phyloP scores from a whole-genome alignment of 2,888 invertebrate species.

The Drosophila nigritarsus region DNA sequence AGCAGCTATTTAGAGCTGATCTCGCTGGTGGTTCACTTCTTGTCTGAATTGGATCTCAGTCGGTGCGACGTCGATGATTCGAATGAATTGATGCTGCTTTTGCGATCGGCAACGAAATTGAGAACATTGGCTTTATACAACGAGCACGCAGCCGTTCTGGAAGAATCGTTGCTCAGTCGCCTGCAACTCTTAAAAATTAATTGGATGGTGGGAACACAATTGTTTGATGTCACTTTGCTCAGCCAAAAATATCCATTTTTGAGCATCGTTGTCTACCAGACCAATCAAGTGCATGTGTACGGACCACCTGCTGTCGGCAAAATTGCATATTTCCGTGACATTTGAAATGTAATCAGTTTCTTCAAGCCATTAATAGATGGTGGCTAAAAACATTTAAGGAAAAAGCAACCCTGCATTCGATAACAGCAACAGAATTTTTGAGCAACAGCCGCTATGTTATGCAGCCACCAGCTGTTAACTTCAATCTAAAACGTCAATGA shows the following conservation, averaged over 20 bases:
- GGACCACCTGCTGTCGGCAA: constrained; percentile 29
- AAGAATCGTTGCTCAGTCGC: constrained; percentile 28
- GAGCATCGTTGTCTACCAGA: constrained; percentile 40
- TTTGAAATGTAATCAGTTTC: background rate
- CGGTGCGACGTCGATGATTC: constrained; percentile 46
- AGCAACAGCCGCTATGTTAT: background rate
- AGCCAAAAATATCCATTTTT: constrained; percentile 32
- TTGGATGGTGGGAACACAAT: constrained; percentile 35
- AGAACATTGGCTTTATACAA: constrained; percentile 38
- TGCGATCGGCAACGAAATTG: constrained; percentile 40
- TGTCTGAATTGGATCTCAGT: constrained; percentile 55
- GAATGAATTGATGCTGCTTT: constrained; percentile 28
- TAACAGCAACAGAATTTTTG: background rate
- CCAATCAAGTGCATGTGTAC: constrained; percentile 18
- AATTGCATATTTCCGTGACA: constrained; percentile 23
- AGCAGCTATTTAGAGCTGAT: constrained; percentile 28
- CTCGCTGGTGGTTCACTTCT: constrained; percentile 22
- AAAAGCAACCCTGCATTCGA: constrained; percentile 5
- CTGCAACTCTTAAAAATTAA: constrained; percentile 40
- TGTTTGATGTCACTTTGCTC: constrained; percentile 22
- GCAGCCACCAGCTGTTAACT: background rate
- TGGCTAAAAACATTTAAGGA: background rate
- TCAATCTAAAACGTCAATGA: background rate
- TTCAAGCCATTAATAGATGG: too few species aligned
- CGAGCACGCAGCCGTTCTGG: constrained; percentile 29